These are phyloP conservation scores for Trachemys scripta DNA, from an alignment of 2,113 vertebrate genomes.

Conservation along the genomic window DNA sequence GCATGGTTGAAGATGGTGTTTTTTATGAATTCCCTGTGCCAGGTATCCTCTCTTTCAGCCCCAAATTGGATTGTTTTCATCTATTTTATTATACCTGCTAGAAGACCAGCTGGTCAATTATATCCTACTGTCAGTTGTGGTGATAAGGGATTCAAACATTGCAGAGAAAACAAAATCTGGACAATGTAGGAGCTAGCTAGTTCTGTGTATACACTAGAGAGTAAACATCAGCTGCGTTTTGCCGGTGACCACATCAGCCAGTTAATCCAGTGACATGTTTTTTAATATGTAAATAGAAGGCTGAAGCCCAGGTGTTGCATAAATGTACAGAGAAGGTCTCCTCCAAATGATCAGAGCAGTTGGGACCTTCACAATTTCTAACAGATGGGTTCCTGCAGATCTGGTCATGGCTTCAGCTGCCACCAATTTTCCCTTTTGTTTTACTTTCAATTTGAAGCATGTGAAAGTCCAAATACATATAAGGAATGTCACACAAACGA, in stretches of 20 bases:
- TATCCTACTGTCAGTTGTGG: constrained; percentile 4
- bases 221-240: neutral
- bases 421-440: neutral
- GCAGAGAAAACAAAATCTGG: constrained; percentile 17
- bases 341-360: neutral
- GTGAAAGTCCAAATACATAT: neutral
- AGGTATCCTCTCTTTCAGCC: neutral
- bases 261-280: neutral
- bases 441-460: neutral
- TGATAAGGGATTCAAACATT: neutral
- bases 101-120: constrained; percentile 38
- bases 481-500: neutral
- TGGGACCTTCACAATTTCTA: neutral
- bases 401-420: fast-evolving
- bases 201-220: fast-evolving
- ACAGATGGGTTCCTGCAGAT: neutral
- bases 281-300: neutral
- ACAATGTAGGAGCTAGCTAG: neutral
- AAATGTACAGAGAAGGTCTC: neutral
- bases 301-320: neutral
- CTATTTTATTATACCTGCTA: neutral
- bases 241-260: neutral
- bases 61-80: neutral
- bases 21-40: neutral
- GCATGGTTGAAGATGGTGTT: fast-evolving